Conservation (phyloP, 2,888 invertebrate species). For the Agapostemon virescens region DNA sequence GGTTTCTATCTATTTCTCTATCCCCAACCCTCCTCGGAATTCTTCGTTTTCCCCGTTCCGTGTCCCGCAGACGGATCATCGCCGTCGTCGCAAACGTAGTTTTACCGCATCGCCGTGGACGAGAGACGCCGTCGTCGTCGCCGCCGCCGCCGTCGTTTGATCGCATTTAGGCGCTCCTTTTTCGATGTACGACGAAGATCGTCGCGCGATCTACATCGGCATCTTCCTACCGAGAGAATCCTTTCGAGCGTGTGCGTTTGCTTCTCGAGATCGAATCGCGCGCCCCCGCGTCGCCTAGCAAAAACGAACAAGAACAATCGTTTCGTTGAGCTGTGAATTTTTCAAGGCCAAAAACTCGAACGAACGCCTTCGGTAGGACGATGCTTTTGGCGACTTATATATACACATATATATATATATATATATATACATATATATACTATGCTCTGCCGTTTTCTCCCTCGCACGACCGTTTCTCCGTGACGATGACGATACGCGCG, state of each 20-base stretch:
- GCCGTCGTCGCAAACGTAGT: not conserved
- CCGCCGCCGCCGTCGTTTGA: slow-evolving; percentile 6
- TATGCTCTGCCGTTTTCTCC: not conserved
- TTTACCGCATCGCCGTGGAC: slow-evolving; percentile 21
- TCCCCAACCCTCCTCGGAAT: not conserved
- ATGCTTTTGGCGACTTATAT: slow-evolving; percentile 33
- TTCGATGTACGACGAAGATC: slow-evolving; percentile 43
- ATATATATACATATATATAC: not conserved
- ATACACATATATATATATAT: not conserved
- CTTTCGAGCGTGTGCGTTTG: slow-evolving; percentile 22
- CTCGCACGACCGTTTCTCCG: slow-evolving; percentile 25
- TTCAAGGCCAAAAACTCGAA: not conserved
- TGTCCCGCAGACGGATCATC: not conserved
- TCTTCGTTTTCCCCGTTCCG: slow-evolving; percentile 16
- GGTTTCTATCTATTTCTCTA: slow-evolving; percentile 4
- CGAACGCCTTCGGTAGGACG: slow-evolving; percentile 42
- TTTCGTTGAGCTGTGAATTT: not conserved
- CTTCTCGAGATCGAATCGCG: not conserved
- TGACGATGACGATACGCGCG: slow-evolving; percentile 35
- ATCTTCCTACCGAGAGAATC: slow-evolving; percentile 47
- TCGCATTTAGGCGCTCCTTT: slow-evolving; percentile 27
- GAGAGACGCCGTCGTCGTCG: too few species aligned
- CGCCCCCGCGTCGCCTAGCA: not conserved
- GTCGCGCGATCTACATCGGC: slow-evolving; percentile 9
- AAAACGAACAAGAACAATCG: not conserved